Base-by-base conservation (phyloP, 2,888 invertebrate genomes). In the Flexamia atlantica region DNA sequence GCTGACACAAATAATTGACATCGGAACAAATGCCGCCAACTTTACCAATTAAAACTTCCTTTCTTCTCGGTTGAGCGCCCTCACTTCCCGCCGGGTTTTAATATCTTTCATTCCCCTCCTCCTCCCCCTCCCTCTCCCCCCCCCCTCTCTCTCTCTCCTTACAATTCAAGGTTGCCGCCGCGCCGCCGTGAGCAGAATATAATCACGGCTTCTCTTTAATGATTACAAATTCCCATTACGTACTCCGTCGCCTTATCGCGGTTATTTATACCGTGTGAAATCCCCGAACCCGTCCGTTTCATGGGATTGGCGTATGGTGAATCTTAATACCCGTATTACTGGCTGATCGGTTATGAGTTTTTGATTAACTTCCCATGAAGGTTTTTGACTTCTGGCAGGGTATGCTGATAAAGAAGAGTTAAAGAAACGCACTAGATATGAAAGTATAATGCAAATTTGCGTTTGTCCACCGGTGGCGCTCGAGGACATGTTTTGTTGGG, bases 31-130 rank as follows among this genome's bases (percentile, higher is more conserved):
- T 40, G 74, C 40, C 23, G 74, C 74, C 74, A 76, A 76, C 74
- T 76, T 76, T 76, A 76, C 74, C 74, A 76, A 76, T 76, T 76
- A 76, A 76, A 76, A 76, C 74, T 76, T 76, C 74, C 74, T 40
- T 76, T 46, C 74, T 72, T 76, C 74, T 46, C 74, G 17, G 64
- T 64, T 30, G 64, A 64, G 64, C 64, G 64, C 28, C 72, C 46
- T 46, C 74, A 23, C 74, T 36, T 40, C 46, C 74, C 46, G 42
- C 23, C 40, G 20, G 23, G 46, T 76, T 76, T 46, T 76, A 42
- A 46, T 76, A 76, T 46, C 74, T 72, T 36, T 40, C 42, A 40
- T 40, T 72, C 46, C 74, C 28, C 46, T 46, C 23, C 74, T 28
- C 23, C 36, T 23, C 28, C 0, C 25, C 46, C 23, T 46, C 20